Evolutionary conservation across 2,888 invertebrate genomes (phyloP), one percentile per base, ranked within the genome.

Genomic region (Melanchra persicariae): DNA sequence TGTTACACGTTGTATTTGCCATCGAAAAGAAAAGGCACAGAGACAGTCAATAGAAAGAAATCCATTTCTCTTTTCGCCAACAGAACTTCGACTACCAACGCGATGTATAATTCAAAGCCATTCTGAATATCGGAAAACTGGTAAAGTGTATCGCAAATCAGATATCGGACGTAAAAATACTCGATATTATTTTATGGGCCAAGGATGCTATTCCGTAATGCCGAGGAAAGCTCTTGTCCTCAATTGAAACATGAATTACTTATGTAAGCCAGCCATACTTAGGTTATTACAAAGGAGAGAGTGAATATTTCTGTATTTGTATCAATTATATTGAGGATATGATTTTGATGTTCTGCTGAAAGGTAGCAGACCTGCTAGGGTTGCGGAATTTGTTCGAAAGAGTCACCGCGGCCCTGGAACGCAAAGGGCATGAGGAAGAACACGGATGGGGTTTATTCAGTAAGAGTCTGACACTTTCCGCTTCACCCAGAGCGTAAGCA

Each of bases 101-200:
- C 24, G 52, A 24, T 43, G 43, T 19, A 43, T 68, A 45, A 19
- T 45, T 52, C 24, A 68, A 54, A 55, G 15, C 26, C 19, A 22
- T 37, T 22, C 22, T 45, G n/a, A 37, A 74, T 45, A 63, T 71
- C 10, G 37, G 74, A 74, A 74, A 62, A 37, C 37, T 19, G 24
- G 17, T 43, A 74, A n/a, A 43, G 45, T 54, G 75, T 40, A 54
- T 64, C 40, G 65, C 15, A 65, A 75, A 75, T 55, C 76, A 7
- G 47, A 71, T 65, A 47, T n/a, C 22, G 24, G 34, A 0, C 8
- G 45, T 52, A 34, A 55, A 74, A 43, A 49, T n/a, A n/a, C 17
- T 40, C 30, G 34, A 65, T 72, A 72, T 49, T 57, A 43, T 75
- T 65, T 49, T 34, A n/a, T 34, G 43, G 49, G 66, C 55, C 71